Percentiles rank a stretch among this genome's conserved stretches.
phyloP scores from a whole-genome alignment of 2,797 vertebrate genomes.

The Thripadectes ignobilis region DNA sequence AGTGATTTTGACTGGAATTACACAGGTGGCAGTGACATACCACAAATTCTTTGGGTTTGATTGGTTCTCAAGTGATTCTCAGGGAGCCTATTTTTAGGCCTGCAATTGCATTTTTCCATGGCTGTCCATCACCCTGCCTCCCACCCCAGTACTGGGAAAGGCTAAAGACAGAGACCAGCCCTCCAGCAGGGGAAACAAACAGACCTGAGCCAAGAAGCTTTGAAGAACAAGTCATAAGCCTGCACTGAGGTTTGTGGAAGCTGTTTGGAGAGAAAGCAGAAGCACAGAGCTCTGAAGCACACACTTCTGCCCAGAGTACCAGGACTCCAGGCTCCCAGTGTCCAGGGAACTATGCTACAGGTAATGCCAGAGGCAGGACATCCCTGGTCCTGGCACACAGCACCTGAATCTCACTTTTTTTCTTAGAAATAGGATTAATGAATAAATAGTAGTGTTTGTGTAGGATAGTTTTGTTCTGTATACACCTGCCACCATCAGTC shows the following conservation, averaged over 20 bases:
- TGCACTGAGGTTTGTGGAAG: background rate
- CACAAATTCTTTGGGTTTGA: background rate
- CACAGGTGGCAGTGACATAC: background rate
- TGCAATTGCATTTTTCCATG: background rate
- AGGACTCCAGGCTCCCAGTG: fast-evolving
- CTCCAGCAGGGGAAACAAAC: background rate
- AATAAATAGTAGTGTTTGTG: background rate
- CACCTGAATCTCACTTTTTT: background rate
- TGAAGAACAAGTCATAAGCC: background rate
- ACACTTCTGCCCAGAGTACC: background rate
- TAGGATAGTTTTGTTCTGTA: background rate
- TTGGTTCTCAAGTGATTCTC: background rate
- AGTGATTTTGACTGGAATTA: background rate
- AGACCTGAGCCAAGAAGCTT: background rate
- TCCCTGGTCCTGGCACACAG: background rate
- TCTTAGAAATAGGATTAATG: background rate
- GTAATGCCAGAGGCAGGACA: background rate
- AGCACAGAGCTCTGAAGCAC: background rate
- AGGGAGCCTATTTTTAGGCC: background rate
- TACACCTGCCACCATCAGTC: background rate
- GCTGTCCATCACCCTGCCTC: background rate
- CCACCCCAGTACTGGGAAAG: background rate
- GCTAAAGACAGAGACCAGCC: background rate
- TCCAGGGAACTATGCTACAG: background rate
- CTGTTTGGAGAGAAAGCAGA: background rate